A percentile compares a stretch with the other conserved stretches of the same genome.
Conservation (phyloP, 2,113 vertebrate species). For the Mola mola region DNA sequence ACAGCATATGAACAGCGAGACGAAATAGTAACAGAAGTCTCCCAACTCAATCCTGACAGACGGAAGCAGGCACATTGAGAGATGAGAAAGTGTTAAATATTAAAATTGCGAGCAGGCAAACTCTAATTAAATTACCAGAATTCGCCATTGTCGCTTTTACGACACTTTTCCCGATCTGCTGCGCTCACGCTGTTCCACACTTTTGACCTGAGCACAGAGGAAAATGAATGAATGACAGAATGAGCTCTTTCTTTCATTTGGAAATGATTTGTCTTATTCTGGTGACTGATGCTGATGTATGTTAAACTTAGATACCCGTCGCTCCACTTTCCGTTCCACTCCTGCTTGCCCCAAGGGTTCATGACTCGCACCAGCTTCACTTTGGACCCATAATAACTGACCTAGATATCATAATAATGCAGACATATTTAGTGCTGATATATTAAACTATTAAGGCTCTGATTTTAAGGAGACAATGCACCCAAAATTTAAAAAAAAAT, state of each 20-base stretch:
- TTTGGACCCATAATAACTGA: too few species aligned
- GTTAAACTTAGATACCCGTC: constrained; percentile 23
- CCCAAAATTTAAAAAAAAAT: too few species aligned
- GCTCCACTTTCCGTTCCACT: constrained; percentile 64
- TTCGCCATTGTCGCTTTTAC: constrained; percentile 43
- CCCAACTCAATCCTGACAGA: constrained; percentile 54
- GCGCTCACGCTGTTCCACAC: constrained; percentile 28
- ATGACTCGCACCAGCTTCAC: constrained; percentile 52
- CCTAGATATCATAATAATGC: too few species aligned
- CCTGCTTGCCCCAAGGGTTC: constrained; percentile 43
- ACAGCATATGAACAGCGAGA: constrained; percentile 19
- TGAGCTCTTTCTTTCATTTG: background rate
- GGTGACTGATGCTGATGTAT: background rate
- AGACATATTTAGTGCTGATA: too few species aligned
- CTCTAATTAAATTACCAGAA: constrained; percentile 48
- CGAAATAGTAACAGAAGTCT: constrained; percentile 48
- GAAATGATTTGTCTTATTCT: too few species aligned
- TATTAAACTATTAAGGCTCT: background rate
- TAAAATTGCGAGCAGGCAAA: background rate
- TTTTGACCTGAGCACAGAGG: constrained; percentile 35
- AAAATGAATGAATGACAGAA: background rate
- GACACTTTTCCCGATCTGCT: constrained; percentile 34
- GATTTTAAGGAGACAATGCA: background rate
- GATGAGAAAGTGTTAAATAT: too few species aligned
- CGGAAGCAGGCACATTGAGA: background rate